Evolutionary conservation across 1,140 invertebrate genomes (phyloP), one percentile per base, ranked within the genome.

Genomic region (Polypedilum vanderplanki): DNA sequence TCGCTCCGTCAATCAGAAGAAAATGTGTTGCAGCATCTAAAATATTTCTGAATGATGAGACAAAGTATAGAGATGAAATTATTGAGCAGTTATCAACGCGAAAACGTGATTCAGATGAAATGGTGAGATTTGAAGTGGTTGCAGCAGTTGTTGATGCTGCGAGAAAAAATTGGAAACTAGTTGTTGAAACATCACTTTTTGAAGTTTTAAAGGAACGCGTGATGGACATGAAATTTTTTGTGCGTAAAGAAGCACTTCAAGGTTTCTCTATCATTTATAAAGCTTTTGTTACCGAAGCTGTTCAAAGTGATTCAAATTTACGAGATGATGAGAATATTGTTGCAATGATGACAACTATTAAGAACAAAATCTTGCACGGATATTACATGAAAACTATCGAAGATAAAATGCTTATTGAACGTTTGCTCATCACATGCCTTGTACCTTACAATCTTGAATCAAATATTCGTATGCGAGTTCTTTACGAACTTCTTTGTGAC

Each of bases 381-480:
- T 70, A 70, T 12, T 70, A 70, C 65, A 70, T 70, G 65, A 70
- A 18, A 7, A 20, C 65, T 10, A 22, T 70, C 8, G 65, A 70
- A 20, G 65, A 70, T 70, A 70, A 70, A 20, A 70, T 70, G 17
- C 10, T 70, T n/a, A 70, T 70, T 70, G 65, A 70, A 70, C 15
- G 65, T 7, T 18, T 70, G 20, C 17, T 70, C 9, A 70, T 70
- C 15, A 70, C 65, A 70, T 70, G 65, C 17, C 17, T 70, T 3
- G 18, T 70, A 18, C 65, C 65, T 8, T 70, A 70, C 5, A 18
- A 70, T 20, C 9, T 70, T 4, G 17, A 18, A 18, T 18, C 65
- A 70, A 22, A 70, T 5, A 70, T n/a, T 22, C 15, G 65, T 18
- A 70, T 70, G 65, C n/a, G 18, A 22, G 20, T 70, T 70, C 17